Base-by-base conservation (phyloP, 2,888 invertebrate species). In the Flexamia atlantica region DNA sequence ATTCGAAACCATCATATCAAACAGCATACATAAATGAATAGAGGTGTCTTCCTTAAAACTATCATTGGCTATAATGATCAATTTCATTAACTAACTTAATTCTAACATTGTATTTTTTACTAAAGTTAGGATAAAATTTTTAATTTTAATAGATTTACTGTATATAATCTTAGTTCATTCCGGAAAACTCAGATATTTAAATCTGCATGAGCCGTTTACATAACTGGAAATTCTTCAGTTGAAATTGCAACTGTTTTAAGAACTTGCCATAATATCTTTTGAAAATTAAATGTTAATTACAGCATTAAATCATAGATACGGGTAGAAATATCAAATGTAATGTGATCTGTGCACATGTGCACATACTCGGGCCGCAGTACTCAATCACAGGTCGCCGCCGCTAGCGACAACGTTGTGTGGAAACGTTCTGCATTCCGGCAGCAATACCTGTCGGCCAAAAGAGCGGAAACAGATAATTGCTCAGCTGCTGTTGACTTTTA, bases 301-400 rank as follows among this genome's bases (percentile, higher is more conserved):
- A 30, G 1, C 64, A 30, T 64, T 25, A 28, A 64, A 64, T 30
- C 3, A 14, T n/a, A 64, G 23, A 23, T 20, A 23, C 20, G 3
- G 64, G 10, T 64, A 1, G 28, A 64, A 64, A 64, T 64, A 64
- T 64, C 64, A 64, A 28, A 28, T 64, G 64, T 64, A 30, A 64
- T 64, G 7, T 64, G 30, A 64, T 64, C 23, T 20, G 57, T 64
- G 64, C 64, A 64, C 28, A 64, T 64, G 30, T 12, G n/a, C 64
- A n/a, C 1, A 28, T 17, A n/a, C n/a, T n/a, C n/a, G n/a, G n/a
- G 30, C 28, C 64, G 30, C 10, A n/a, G 20, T 64, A 28, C 28
- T 64, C 64, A 25, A 64, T 64, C 64, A 64, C 28, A 30, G 1
- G 30, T 12, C 7, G 20, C 64, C 30, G 3, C 28, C 1, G 64